phyloP scores from a whole-genome alignment of 2,797 vertebrate species.

The Girardinus metallicus region DNA sequence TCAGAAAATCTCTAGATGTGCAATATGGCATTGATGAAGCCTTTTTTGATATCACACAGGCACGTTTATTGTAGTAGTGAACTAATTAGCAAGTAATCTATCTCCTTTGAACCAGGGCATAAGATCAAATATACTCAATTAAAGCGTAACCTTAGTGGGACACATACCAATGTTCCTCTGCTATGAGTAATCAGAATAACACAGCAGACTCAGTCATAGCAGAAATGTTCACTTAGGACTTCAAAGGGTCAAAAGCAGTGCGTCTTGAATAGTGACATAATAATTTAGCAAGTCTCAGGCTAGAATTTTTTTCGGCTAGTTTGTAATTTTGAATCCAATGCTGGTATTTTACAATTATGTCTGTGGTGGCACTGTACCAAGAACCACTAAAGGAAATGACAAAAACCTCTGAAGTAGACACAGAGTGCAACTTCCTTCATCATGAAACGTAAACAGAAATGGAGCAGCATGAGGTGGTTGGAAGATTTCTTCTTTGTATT shows the following conservation, averaged over 20 bases:
- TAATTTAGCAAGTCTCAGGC: neutral
- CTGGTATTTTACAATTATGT: neutral
- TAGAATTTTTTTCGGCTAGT: neutral
- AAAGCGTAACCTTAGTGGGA: constrained; percentile 43
- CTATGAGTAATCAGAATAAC: constrained; percentile 37
- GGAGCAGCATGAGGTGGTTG: neutral
- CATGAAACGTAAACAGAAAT: too few species aligned
- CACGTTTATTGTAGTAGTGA: constrained; percentile 49
- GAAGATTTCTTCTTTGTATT: neutral
- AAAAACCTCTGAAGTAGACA: too few species aligned
- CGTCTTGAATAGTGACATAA: constrained; percentile 1
- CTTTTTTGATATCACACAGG: constrained; percentile 46
- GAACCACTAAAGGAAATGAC: too few species aligned
- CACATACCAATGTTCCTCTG: constrained; percentile 31
- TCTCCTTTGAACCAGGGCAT: constrained; percentile 57
- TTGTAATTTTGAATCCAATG: neutral
- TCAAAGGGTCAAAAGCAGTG: constrained; percentile 17
- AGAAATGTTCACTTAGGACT: constrained; percentile 32
- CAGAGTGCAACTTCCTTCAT: too few species aligned
- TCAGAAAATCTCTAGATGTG: constrained; percentile 7
- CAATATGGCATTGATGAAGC: constrained; percentile 22
- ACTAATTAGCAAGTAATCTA: constrained; percentile 68
- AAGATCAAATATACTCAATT: constrained; percentile 62
- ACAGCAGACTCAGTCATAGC: constrained; percentile 35
- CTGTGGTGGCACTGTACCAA: too few species aligned